Conservation (phyloP, 1,140 invertebrate species). For the Drosophila sp. region DNA sequence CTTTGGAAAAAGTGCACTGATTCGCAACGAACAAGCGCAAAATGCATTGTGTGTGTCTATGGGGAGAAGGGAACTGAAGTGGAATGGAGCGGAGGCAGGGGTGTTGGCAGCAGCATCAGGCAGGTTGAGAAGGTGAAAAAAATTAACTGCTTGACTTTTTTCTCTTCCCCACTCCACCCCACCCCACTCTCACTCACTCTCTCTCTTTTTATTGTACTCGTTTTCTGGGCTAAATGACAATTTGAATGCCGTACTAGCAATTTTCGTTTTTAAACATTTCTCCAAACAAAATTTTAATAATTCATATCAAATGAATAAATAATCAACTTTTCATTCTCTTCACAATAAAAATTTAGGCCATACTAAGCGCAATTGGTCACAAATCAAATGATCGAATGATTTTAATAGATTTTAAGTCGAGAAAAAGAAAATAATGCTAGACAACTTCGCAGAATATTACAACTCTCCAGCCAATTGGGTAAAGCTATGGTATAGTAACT, state of each 20-base stretch:
- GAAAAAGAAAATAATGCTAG: too few species aligned
- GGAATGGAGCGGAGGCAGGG: constrained; percentile 1
- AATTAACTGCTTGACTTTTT: constrained; percentile 14
- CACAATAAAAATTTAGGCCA: too few species aligned
- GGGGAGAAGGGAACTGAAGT: constrained; percentile 21
- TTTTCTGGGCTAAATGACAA: not conserved
- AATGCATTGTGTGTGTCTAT: constrained; percentile 33
- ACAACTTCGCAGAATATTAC: too few species aligned
- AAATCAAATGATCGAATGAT: too few species aligned
- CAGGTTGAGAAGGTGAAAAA: constrained; percentile 19
- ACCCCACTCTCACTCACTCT: not conserved
- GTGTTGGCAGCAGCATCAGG: not conserved
- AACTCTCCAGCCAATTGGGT: too few species aligned
- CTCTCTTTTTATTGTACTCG: not conserved
- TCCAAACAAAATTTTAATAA: too few species aligned
- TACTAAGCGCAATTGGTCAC: too few species aligned
- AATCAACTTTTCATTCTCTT: too few species aligned
- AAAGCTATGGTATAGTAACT: too few species aligned
- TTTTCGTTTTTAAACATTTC: too few species aligned
- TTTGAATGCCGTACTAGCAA: not conserved
- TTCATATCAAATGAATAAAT: too few species aligned
- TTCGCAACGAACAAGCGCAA: constrained; percentile 64
- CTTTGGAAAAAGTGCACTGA: constrained; percentile 43
- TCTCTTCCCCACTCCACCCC: not conserved
- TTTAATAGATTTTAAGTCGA: too few species aligned